Evolutionary conservation across 1,140 invertebrate genomes (phyloP), one percentile per base, ranked within the genome.

Genomic region (Mercenaria mercenaria): DNA sequence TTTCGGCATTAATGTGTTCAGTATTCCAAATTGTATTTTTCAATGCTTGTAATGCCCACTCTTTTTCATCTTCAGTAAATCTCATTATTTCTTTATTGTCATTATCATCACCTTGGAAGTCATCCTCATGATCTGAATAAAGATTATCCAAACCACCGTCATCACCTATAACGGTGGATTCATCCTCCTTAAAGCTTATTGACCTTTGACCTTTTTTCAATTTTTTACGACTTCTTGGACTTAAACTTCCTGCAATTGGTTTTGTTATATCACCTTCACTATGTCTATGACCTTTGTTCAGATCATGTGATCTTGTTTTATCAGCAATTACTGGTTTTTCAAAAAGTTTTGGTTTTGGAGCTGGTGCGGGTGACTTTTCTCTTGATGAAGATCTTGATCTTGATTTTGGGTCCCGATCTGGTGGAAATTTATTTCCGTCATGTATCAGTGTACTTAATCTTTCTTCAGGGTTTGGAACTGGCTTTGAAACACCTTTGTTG

Each of bases 11-110:
- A 3, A 95, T 81, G 90, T 95, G 95, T 50, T 92, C 93, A 13
- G 93, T 92, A 89, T 95, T 95, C 93, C 93, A 95, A 20, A 94
- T 32, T 4, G 94, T 95, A 69, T 95, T 95, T 50, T 95, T 93
- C n/a, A 95, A 88, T 4, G 95, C 92, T 69, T 93, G 88, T 29
- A 95, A 80, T 29, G 94, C 93, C 91, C 94, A 94, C 32, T 94
- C 92, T 74, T 94, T 94, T 72, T 95, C 95, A 69, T 94, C 94
- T 34, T 94, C 93, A 13, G 94, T 94, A 37, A 95, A 92, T 1
- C 91, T 86, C 29, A 93, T 82, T 0, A 92, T 80, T 80, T 92
- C 90, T 39, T 61, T 89, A 0, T 56, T 39, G 0, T 91, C 92
- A 34, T 64, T 69, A 26, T 64, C 86, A 29, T 80, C 39, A 20